Evolutionary conservation across 2,113 vertebrate species (phyloP), one percentile per base, ranked within the genome.

Genomic region (Corythornis cristatus): DNA sequence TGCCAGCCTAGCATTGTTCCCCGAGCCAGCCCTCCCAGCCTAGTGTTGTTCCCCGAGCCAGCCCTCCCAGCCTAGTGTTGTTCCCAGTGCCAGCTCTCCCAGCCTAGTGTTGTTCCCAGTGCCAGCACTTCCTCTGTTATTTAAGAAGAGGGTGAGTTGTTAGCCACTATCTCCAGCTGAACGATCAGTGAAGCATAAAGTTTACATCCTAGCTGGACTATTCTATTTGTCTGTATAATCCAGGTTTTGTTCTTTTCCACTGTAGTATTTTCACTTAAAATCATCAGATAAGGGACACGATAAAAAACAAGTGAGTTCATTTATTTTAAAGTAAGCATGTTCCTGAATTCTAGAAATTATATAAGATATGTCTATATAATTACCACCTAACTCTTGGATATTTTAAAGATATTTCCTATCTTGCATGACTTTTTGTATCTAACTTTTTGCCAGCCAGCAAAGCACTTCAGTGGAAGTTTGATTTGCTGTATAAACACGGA

Each of bases 151-250:
- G 37, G 31, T 9, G 37, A 22, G 83, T 18, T 68, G 57, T 60
- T 56, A 81, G 61, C 77, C 81, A 61, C 16, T 29, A 75, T 56
- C 76, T 79, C 48, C 68, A 48, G 83, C 35, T 74, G 90, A 78
- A 84, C 4, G 48, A 85, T 26, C 93, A 90, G 50, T 28, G 45
- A 88, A 79, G 88, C 50, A 66, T 60, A 42, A 91, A 80, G 64
- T 90, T 91, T 81, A 93, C 74, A 76, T 82, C 88, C 64, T n/a
- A 93, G 83, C 81, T 81, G 86, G 66, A 66, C 48, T 60, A 31
- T 60, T 67, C 43, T 43, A 45, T 26, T 78, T 81, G 46, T 81
- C 76, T 74, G 37, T 46, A 16, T 15, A 12, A 37, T 58, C 28
- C 2, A 6, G 4, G 58, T 81, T 88, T 70, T 50, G 15, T 66